A percentile compares a stretch with the other conserved stretches of the same genome.
Evolutionary conservation across 2,888 invertebrate species (phyloP).

Genomic region (Griposia aprilina): DNA sequence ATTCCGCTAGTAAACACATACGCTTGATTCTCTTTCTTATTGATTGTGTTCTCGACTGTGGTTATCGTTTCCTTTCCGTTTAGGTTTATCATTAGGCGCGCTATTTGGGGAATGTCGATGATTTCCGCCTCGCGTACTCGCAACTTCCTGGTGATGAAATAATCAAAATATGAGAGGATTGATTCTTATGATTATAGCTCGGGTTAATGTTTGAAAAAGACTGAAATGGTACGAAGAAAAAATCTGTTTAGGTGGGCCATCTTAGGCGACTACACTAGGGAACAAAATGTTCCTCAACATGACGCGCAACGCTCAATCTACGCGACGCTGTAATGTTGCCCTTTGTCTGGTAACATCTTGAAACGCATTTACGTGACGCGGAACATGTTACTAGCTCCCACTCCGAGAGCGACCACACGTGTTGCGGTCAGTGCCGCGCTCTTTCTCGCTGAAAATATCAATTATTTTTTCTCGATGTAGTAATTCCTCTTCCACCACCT

Average conservation of each 20-base stretch:
- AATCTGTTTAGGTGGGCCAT: neutral
- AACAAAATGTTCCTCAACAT: no score
- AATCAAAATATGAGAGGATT: conserved; percentile 17
- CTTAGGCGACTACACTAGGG: no score
- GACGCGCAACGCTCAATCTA: no score
- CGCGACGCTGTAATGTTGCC: no score
- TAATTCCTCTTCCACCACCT: no score
- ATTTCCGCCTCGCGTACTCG: conserved; percentile 84
- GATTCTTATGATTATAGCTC: neutral
- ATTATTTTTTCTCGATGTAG: no score
- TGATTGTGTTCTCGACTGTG: conserved; percentile 79
- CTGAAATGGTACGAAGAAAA: neutral
- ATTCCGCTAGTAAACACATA: conserved; percentile 81
- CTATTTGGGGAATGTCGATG: conserved; percentile 82
- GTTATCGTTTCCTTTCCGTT: conserved; percentile 80
- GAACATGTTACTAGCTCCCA: no score
- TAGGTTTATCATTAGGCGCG: conserved; percentile 75
- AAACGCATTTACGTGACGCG: no score
- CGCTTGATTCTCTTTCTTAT: conserved; percentile 71
- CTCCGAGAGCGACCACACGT: no score
- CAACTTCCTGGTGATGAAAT: conserved; percentile 74
- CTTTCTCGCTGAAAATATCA: no score
- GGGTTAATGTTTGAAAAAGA: neutral
- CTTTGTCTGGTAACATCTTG: no score
- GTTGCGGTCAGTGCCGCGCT: no score